These are phyloP conservation scores for Cotesia typhae DNA, from an alignment of 1,140 invertebrate genomes.

Conservation along the genomic window DNA sequence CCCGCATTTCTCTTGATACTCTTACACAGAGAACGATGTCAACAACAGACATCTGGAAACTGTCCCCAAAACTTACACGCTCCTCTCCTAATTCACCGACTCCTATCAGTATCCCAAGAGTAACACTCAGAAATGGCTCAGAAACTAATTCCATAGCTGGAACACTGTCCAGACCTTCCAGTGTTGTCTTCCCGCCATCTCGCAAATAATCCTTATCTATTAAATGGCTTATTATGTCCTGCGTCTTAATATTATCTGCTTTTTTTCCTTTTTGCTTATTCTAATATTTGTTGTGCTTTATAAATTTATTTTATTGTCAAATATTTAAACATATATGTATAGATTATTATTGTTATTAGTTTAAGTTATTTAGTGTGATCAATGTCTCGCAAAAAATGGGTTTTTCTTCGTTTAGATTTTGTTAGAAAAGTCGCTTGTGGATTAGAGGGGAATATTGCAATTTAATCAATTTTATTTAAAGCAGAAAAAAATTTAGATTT, in stretches of 20 bases:
- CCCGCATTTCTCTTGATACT: slow-evolving; percentile 55
- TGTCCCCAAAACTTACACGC: slow-evolving; percentile 46
- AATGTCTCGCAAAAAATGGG: too few species aligned
- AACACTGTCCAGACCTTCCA: slow-evolving; percentile 50
- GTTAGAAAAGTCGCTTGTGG: too few species aligned
- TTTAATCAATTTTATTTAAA: too few species aligned
- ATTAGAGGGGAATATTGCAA: too few species aligned
- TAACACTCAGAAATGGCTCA: slow-evolving; percentile 53
- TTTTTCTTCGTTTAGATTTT: too few species aligned
- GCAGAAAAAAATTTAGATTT: too few species aligned
- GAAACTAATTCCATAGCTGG: slow-evolving; percentile 54
- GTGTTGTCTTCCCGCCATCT: slow-evolving; percentile 45
- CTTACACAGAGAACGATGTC: slow-evolving; percentile 50
- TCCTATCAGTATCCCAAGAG: slow-evolving; percentile 60
- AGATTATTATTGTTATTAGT: too few species aligned
- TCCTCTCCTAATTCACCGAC: slow-evolving; percentile 55
- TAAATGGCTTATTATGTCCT: neutral
- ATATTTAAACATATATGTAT: too few species aligned
- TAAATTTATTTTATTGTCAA: too few species aligned
- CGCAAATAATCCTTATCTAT: slow-evolving; percentile 49
- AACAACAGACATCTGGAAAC: slow-evolving; percentile 47
- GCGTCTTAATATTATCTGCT: neutral
- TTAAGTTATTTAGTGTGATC: too few species aligned
- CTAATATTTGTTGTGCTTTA: too few species aligned
- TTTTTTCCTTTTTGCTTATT: neutral